phyloP scores from a whole-genome alignment of 2,888 invertebrate species.

The Pollenia angustigena region DNA sequence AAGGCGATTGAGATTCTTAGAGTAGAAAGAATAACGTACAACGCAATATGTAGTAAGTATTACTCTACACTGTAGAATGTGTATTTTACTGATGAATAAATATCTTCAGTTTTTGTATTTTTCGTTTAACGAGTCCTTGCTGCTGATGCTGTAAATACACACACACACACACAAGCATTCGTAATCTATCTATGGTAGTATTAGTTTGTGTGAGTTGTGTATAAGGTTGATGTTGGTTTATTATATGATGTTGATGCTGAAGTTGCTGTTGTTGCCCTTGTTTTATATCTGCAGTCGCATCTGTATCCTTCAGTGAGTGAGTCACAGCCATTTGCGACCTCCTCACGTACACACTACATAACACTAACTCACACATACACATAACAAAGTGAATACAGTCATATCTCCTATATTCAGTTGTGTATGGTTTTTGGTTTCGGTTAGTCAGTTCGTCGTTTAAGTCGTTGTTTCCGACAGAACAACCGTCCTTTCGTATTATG shows the following conservation, averaged over 20 bases:
- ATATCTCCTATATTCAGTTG: constrained; percentile 67
- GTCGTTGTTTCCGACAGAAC: constrained; percentile 19
- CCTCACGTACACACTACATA: constrained; percentile 53
- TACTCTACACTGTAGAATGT: constrained; percentile 54
- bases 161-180: constrained; percentile 12
- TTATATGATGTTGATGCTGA: constrained; percentile 61
- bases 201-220: constrained; percentile 26
- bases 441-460: constrained; percentile 55
- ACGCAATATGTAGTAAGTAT: constrained; percentile 33
- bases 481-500: constrained; percentile 15
- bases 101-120: constrained; percentile 66
- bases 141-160: constrained; percentile 56
- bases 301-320: constrained; percentile 73
- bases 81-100: constrained; percentile 68
- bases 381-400: constrained; percentile 62
- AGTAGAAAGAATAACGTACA: constrained; percentile 32
- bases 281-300: constrained; percentile 71
- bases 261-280: constrained; percentile 66
- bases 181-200: constrained; percentile 5
- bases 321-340: constrained; percentile 73
- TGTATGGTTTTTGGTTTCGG: constrained; percentile 73
- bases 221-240: constrained; percentile 62
- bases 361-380: constrained; percentile 7
- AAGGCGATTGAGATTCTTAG: constrained; percentile 49
- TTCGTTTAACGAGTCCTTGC: constrained; percentile 71